Evolutionary conservation across 2,888 invertebrate species (phyloP).

Genomic region (Drosophila parthenogenetica): DNA sequence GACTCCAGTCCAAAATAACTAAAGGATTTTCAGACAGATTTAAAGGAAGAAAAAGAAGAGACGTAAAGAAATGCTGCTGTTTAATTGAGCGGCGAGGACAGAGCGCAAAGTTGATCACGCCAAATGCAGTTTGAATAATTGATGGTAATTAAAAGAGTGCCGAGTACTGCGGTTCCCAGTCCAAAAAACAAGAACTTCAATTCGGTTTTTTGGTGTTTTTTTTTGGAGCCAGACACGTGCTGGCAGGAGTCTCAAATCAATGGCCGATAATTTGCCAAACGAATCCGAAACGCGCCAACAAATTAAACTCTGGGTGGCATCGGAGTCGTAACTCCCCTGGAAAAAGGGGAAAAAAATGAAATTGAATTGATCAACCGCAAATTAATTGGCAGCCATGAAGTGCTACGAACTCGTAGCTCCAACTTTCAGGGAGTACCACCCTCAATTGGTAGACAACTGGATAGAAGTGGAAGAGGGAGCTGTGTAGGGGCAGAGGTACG

Average conservation of each 20-base stretch:
- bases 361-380: slow-evolving; percentile 85
- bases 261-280: slow-evolving; percentile 81
- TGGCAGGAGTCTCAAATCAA: slow-evolving; percentile 65
- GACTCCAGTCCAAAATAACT: slow-evolving; percentile 4
- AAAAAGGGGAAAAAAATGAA: slow-evolving; percentile 46
- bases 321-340: slow-evolving; percentile 7
- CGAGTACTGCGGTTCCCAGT: slow-evolving; percentile 43
- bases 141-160: slow-evolving; percentile 83
- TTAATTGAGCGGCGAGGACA: slow-evolving; percentile 76
- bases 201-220: background rate
- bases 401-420: slow-evolving; percentile 36
- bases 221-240: slow-evolving; percentile 31
- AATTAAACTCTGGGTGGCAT: slow-evolving; percentile 44
- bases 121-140: slow-evolving; percentile 85
- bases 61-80: slow-evolving; percentile 16
- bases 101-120: slow-evolving; percentile 84
- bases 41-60: slow-evolving; percentile 1
- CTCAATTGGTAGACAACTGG: slow-evolving; percentile 38
- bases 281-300: slow-evolving; percentile 66
- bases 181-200: background rate
- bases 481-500: background rate
- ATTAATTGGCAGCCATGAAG: slow-evolving; percentile 83
- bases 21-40: slow-evolving; percentile 33
- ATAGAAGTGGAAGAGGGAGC: background rate
- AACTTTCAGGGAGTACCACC: slow-evolving; percentile 9